Conservation (phyloP, 2,888 invertebrate species). For the Tenodera sinensis region DNA sequence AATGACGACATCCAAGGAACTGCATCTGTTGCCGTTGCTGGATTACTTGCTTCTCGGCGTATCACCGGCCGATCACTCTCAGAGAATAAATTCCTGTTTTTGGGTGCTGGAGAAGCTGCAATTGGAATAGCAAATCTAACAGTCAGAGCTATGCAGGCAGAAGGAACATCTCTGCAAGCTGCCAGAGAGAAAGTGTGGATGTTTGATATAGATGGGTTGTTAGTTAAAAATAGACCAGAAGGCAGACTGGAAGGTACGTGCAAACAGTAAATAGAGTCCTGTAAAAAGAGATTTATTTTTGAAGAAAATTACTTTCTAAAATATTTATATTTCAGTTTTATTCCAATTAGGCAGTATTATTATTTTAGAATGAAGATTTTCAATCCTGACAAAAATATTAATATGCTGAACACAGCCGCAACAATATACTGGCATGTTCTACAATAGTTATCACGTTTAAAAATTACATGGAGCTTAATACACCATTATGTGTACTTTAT, state of each 20-base stretch:
- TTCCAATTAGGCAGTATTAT: no score
- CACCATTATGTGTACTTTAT: no score
- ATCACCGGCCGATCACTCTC: slow-evolving; percentile 76
- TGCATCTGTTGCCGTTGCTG: slow-evolving; percentile 93
- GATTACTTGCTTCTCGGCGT: slow-evolving; percentile 74
- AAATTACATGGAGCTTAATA: no score
- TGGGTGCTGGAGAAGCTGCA: slow-evolving; percentile 85
- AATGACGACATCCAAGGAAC: slow-evolving; percentile 99
- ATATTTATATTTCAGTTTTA: no score
- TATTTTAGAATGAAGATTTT: no score
- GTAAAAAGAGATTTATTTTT: no score
- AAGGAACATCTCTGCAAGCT: slow-evolving; percentile 58
- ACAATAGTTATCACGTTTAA: no score
- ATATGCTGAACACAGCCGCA: no score
- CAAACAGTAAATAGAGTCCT: no score
- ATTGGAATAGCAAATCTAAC: slow-evolving; percentile 89
- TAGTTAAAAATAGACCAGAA: slow-evolving; percentile 65
- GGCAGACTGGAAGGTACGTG: slow-evolving; percentile 44
- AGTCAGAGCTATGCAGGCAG: slow-evolving; percentile 82
- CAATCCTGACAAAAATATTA: no score
- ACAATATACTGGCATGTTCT: no score
- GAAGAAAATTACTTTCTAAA: no score
- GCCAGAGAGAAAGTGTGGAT: slow-evolving; percentile 90
- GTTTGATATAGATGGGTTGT: slow-evolving; percentile 89
- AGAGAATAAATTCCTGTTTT: slow-evolving; percentile 87